Conservation (phyloP, 2,113 vertebrate species). For the Chaetops frenatus region DNA sequence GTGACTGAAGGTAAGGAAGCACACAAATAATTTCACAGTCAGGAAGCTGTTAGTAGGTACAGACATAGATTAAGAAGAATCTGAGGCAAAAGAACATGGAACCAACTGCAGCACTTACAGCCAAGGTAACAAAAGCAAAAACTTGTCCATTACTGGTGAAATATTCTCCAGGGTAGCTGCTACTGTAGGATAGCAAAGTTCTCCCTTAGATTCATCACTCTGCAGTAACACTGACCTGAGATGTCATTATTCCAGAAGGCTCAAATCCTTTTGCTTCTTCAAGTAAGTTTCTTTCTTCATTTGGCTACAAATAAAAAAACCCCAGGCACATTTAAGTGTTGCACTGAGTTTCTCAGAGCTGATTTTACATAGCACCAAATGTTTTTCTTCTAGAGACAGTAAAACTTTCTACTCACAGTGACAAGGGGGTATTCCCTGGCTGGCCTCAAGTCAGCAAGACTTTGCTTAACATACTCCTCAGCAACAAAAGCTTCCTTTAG, state of each 20-base stretch:
- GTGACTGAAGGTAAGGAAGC: not conserved
- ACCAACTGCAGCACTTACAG: not conserved
- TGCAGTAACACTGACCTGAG: conserved; percentile 70
- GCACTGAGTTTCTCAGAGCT: not conserved
- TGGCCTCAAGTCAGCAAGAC: conserved; percentile 74
- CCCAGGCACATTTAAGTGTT: not conserved
- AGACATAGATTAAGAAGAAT: not conserved
- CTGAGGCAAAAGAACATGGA: not conserved
- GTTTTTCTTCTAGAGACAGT: not conserved
- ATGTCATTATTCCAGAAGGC: conserved; percentile 64
- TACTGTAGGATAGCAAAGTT: not conserved
- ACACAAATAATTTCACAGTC: not conserved
- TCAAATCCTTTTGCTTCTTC: conserved; percentile 89
- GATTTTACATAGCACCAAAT: not conserved
- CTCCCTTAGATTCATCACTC: not conserved
- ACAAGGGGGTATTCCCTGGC: conserved; percentile 91
- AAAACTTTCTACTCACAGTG: conserved; percentile 75
- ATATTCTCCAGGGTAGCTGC: not conserved
- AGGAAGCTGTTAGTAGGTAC: not conserved
- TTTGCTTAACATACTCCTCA: conserved; percentile 86
- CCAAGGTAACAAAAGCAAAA: not conserved
- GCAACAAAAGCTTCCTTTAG: conserved; percentile 91
- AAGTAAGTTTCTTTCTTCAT: conserved; percentile 93
- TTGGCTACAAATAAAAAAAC: conserved; percentile 74
- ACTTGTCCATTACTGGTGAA: not conserved